Base-by-base conservation (phyloP, 2,888 invertebrate genomes). In the Folsomia candida region DNA sequence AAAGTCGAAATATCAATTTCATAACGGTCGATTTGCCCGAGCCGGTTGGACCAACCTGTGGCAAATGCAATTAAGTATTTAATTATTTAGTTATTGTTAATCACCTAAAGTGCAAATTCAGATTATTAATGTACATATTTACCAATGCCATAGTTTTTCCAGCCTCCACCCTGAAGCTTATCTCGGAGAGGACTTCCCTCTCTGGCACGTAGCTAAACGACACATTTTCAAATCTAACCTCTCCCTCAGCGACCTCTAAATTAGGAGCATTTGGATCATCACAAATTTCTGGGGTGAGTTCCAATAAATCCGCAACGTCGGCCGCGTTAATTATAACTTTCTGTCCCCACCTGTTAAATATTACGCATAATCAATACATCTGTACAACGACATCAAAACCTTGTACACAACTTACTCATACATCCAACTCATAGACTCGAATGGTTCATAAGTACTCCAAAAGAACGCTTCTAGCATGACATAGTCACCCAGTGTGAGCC, bases 1-100 rank as follows among this genome's bases (percentile, higher is more conserved):
- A 99, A 85, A 99, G 97, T 27, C 98, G 89, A 86, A 96, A 99
- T 51, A 99, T 84, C 6, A 99, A 85, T n/a, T 97, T 88, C 83
- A 98, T 92, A 77, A 99, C 90, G 0, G 98, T 99, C 57, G 96
- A 96, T 84, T 99, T 99, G 66, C 98, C 97, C 2, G 29, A 28
- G 20, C 63, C 63, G 6, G 63, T 29, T 2, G 18, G 27, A 6
- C 63, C 63, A 28, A 63, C 63, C 63, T 60, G 24, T 11, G 9
- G 9, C 9, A 25, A 14, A 37, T 37, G 4, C 4, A 37, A 14
- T 9, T 37, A 37, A 14, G 37, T n/a, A n/a, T n/a, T n/a, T n/a
- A n/a, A n/a, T n/a, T n/a, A n/a, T n/a, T n/a, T n/a, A n/a, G n/a
- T n/a, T n/a, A n/a, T n/a, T n/a, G n/a, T n/a, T n/a, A n/a, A n/a